A percentile compares a stretch with the other conserved stretches of the same genome.
Evolutionary conservation across 2,797 vertebrate species (phyloP).

Genomic region (Galaxias olidus): DNA sequence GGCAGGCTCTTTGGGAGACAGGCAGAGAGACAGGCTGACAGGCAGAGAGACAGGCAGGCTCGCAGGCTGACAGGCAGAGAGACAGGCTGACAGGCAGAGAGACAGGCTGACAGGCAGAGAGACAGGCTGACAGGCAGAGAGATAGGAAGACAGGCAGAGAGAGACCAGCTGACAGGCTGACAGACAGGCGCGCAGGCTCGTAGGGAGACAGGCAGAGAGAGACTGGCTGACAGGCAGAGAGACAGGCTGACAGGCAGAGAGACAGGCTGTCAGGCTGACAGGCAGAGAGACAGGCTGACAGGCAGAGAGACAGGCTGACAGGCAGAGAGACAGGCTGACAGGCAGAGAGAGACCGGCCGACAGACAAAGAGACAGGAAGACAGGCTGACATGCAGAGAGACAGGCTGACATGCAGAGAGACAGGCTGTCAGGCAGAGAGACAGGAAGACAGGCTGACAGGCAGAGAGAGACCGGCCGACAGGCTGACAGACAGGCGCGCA

Average conservation of each 20-base stretch:
- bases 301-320: no score
- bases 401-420: no score
- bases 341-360: not conserved
- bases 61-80: no score
- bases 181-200: not conserved
- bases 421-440: no score
- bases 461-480: conserved; percentile 11
- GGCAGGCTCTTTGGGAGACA: conserved; percentile 10
- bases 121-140: conserved; percentile 5
- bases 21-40: not conserved
- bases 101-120: not conserved
- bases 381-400: not conserved
- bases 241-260: not conserved
- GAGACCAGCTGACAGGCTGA: no score
- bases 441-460: not conserved
- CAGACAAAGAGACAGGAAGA: conserved; percentile 6
- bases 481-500: conserved; percentile 16
- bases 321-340: not conserved
- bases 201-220: not conserved
- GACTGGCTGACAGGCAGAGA: no score
- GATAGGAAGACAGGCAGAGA: not conserved
- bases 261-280: no score
- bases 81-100: no score
- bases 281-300: not conserved
- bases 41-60: not conserved